A percentile compares a stretch with the other conserved stretches of the same genome.
phyloP scores from a whole-genome alignment of 2,113 vertebrate species.

The Muntiacus reevesi region DNA sequence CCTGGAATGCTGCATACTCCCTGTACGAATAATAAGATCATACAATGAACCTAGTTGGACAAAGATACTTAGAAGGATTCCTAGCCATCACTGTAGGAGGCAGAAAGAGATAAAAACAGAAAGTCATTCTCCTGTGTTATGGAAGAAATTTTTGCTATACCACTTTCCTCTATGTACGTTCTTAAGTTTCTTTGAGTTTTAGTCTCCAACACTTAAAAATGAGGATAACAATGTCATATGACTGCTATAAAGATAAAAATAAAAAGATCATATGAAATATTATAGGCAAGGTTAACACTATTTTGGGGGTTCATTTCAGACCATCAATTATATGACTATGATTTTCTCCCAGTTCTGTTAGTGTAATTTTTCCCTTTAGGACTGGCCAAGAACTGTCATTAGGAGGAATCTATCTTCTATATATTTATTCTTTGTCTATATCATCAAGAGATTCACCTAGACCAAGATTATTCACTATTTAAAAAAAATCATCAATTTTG shows the following conservation, averaged over 20 bases:
- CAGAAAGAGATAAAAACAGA: neutral
- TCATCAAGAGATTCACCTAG: neutral
- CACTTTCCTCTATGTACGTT: neutral
- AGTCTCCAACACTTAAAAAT: neutral
- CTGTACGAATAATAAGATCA: neutral
- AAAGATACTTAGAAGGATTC: neutral
- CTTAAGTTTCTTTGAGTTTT: neutral
- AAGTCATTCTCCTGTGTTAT: neutral
- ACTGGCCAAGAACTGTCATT: neutral
- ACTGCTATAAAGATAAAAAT: constrained; percentile 30
- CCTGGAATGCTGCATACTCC: neutral
- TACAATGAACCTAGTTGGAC: neutral
- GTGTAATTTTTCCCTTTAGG: neutral
- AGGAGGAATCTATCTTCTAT: neutral
- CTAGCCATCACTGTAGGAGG: neutral
- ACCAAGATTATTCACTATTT: neutral
- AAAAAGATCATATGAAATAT: constrained; percentile 36
- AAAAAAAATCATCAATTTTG: neutral
- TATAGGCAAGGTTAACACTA: constrained; percentile 34
- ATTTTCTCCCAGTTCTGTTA: neutral
- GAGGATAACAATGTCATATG: constrained; percentile 19
- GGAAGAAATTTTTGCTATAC: neutral
- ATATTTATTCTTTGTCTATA: neutral
- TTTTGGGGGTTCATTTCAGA: neutral
- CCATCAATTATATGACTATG: neutral